These are phyloP conservation scores for Tringa solitaria DNA, from an alignment of 2,113 vertebrate species.

Conservation along the genomic window DNA sequence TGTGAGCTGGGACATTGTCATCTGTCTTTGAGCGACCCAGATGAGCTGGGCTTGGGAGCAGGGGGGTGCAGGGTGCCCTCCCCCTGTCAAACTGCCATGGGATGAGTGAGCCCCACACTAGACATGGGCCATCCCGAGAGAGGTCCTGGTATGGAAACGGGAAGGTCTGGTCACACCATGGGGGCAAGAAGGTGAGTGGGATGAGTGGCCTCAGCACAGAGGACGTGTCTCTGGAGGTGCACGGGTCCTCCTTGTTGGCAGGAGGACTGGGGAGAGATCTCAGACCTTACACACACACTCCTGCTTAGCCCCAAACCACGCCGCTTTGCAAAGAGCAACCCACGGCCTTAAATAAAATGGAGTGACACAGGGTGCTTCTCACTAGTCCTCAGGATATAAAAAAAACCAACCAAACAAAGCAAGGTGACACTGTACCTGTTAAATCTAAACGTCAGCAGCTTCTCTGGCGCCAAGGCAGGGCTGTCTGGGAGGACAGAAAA, in stretches of 20 bases:
- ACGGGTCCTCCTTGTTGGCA: background rate
- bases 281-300: fast-evolving
- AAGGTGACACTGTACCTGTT: slow-evolving; percentile 22
- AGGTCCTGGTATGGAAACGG: background rate
- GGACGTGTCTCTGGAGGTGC: background rate
- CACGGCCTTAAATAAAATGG: background rate
- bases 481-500: background rate
- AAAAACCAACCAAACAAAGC: background rate
- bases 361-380: background rate
- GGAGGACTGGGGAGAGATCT: background rate
- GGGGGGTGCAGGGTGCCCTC: background rate
- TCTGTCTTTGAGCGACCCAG: background rate
- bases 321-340: background rate
- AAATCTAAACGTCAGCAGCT: slow-evolving; percentile 22
- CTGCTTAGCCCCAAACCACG: background rate
- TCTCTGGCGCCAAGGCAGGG: background rate
- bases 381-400: background rate
- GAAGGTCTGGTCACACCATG: background rate
- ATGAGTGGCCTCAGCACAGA: background rate
- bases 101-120: fast-evolving
- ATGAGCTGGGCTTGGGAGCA: background rate
- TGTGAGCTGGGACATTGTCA: background rate
- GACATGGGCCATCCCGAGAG: background rate
- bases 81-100: background rate
- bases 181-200: background rate